Base-by-base conservation (phyloP, 1,140 invertebrate genomes). In the Oryzaephilus surinamensis region DNA sequence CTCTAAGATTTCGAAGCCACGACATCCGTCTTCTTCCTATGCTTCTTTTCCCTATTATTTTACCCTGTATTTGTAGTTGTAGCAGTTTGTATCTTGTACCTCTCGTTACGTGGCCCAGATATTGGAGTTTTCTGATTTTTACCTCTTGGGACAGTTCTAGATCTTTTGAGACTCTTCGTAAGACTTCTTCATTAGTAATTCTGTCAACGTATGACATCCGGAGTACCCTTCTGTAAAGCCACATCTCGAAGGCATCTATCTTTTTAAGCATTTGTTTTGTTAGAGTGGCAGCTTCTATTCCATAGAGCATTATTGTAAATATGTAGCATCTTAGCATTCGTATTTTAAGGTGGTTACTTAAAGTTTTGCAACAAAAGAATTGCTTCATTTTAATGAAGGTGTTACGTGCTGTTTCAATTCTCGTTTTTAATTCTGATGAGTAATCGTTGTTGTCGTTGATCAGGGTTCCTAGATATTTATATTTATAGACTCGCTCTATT, bases 201-300 rank as follows among this genome's bases (percentile, higher is more conserved):
- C 11, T 36, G 11, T 4, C 14, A 10, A 24, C 21, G 6, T n/a
- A 36, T 5, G 21, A 14, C 14, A 24, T 36, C 12, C 24, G 5
- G 5, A 36, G 14, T 10, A 36, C 24, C 24, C 21, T 36, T 12
- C 21, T 10, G 24, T 36, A 36, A 24, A 27, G 3, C 21, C 33
- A 36, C n/a, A 36, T 13, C 12, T 36, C 21, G 10, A 18, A 17
- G 10, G 2, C 32, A 11, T 14, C 32, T 10, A 33, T 19, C 7
- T 6, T 12, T 6, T 8, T 3, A 19, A 23, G 11, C 8, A 8
- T 5, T 6, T 8, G 17, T 19, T 19, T 33, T 13, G 2, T 16
- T 8, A 39, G 21, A n/a, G 20, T 44, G 28, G 28, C 38, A 5
- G 42, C 36, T 21, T 44, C 42, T 6, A 38, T 17, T 18, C 30